A percentile compares a stretch with the other conserved stretches of the same genome.
Conservation (phyloP, 2,888 invertebrate genomes). For the Hydrotaea diabolus region DNA sequence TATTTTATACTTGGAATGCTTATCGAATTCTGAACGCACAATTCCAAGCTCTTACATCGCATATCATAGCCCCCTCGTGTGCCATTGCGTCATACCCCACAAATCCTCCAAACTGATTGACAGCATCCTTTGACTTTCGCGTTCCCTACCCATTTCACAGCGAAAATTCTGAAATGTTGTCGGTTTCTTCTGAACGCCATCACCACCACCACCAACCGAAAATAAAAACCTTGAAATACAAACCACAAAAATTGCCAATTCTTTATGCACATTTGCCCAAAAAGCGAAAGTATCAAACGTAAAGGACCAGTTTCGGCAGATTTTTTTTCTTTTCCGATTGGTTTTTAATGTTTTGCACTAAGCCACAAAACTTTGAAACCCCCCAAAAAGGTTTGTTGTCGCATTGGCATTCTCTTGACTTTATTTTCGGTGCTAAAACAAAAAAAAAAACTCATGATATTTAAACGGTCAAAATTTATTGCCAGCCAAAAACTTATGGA, state of each 20-base stretch:
- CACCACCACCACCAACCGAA: neutral
- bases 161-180: neutral
- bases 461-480: slow-evolving; percentile 55
- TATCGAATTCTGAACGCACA: too few species aligned
- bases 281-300: slow-evolving; percentile 61
- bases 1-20: too few species aligned
- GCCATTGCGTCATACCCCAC: neutral
- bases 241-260: slow-evolving; percentile 48
- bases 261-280: slow-evolving; percentile 27
- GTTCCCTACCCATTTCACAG: neutral
- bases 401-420: neutral
- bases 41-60: too few species aligned
- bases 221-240: slow-evolving; percentile 53
- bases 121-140: slow-evolving; percentile 9
- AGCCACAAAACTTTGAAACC: slow-evolving; percentile 16
- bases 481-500: slow-evolving; percentile 17
- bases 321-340: neutral
- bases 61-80: neutral
- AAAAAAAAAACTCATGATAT: slow-evolving; percentile 40
- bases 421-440: neutral
- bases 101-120: slow-evolving; percentile 17
- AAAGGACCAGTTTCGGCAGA: slow-evolving; percentile 58
- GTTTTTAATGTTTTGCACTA: too few species aligned
- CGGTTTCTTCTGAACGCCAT: neutral
- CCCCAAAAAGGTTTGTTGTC: slow-evolving; percentile 25